Percentiles rank a stretch among this genome's conserved stretches.
phyloP scores from a whole-genome alignment of 2,113 vertebrate genomes.

The Brienomyrus brachyistius region DNA sequence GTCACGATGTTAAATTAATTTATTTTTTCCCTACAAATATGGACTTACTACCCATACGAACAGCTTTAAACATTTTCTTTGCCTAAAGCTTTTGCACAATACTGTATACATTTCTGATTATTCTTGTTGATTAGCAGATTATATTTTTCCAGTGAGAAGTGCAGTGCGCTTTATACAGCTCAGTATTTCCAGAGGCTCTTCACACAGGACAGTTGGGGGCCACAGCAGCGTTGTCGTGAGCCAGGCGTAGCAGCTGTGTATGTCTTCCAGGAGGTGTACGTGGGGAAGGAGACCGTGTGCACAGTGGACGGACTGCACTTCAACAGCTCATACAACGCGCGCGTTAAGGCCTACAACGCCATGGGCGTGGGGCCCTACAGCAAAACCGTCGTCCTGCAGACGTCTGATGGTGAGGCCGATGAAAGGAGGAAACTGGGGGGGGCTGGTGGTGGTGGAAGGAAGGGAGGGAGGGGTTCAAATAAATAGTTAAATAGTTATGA shows the following conservation, averaged over 20 bases:
- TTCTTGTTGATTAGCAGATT: not conserved
- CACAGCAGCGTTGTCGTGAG: not conserved
- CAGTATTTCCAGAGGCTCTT: not conserved
- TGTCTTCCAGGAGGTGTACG: conserved; percentile 81
- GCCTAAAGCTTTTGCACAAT: not conserved
- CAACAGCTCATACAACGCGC: conserved; percentile 92
- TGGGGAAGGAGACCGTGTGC: conserved; percentile 94
- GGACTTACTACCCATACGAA: not conserved
- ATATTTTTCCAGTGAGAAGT: not conserved
- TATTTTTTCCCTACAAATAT: not conserved
- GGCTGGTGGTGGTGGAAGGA: no score
- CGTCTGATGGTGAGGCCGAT: conserved; percentile 75
- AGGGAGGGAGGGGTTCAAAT: not conserved
- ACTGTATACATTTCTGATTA: not conserved
- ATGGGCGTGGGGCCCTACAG: conserved; percentile 87
- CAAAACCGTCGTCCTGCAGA: conserved; percentile 92
- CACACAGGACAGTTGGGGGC: not conserved
- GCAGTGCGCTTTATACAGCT: not conserved
- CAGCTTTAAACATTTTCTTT: not conserved
- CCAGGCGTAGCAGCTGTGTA: not conserved
- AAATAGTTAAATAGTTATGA: not conserved
- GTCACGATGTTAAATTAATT: not conserved
- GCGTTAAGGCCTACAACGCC: conserved; percentile 91
- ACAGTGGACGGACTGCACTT: conserved; percentile 97
- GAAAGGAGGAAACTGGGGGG: not conserved